Conservation (phyloP, 2,113 vertebrate genomes). For the Butorides virescens region DNA sequence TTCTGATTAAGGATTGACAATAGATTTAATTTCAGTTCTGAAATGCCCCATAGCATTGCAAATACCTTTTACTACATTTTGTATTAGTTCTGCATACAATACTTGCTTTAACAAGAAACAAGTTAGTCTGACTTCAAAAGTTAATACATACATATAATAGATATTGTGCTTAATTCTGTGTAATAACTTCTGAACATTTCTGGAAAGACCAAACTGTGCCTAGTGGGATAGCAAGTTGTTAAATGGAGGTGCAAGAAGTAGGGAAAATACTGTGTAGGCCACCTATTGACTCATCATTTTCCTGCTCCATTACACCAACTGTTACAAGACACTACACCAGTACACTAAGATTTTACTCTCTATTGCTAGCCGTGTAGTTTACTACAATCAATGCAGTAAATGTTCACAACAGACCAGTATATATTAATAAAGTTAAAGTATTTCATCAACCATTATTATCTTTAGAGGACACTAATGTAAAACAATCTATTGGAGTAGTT, state of each 20-base stretch:
- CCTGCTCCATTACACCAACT: background rate
- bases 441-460: background rate
- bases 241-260: background rate
- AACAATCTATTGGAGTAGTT: background rate
- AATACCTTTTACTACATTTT: background rate
- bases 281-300: background rate
- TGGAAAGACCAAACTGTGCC: background rate
- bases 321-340: background rate
- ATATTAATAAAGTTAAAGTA: background rate
- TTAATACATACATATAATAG: background rate
- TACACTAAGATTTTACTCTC: background rate
- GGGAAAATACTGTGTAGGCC: background rate
- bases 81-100: background rate
- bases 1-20: background rate
- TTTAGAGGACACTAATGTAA: background rate
- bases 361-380: background rate
- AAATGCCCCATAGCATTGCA: background rate
- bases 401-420: accelerated
- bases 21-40: background rate
- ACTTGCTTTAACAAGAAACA: background rate
- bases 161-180: background rate
- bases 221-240: background rate
- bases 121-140: background rate
- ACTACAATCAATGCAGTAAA: background rate
- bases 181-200: background rate